Conservation (phyloP, 2,113 vertebrate species). For the Ameiurus melas region DNA sequence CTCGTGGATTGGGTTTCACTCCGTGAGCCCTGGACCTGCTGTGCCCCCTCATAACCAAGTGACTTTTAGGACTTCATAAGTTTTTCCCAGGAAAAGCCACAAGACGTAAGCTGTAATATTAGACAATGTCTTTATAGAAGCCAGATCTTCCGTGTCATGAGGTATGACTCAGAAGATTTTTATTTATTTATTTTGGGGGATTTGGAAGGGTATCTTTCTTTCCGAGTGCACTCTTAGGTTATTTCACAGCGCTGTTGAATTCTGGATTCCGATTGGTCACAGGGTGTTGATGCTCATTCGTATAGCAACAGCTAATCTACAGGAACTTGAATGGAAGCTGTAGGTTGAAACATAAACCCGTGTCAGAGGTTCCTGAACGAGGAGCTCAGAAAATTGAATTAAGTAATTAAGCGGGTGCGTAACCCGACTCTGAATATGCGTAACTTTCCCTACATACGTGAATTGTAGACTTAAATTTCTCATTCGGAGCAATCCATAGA, state of each 20-base stretch:
- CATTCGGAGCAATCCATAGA: neutral
- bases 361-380: neutral
- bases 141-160: slow-evolving; percentile 69
- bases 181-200: neutral
- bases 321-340: neutral
- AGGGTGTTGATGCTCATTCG: neutral
- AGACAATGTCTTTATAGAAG: slow-evolving; percentile 78
- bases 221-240: slow-evolving; percentile 21
- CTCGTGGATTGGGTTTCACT: slow-evolving; percentile 87
- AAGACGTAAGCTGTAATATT: slow-evolving; percentile 77
- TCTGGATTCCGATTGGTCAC: neutral
- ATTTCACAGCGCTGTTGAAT: neutral
- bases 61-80: slow-evolving; percentile 76
- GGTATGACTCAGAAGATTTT: slow-evolving; percentile 56
- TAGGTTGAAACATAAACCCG: too few species aligned
- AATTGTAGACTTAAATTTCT: neutral
- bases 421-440: neutral
- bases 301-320: neutral
- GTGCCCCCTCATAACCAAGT: slow-evolving; percentile 70
- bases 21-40: slow-evolving; percentile 70
- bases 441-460: neutral
- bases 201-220: slow-evolving; percentile 56
- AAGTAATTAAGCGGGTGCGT: neutral
- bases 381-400: neutral
- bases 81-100: slow-evolving; percentile 76